Base-by-base conservation (phyloP, 1,140 invertebrate genomes). In the Thalassaphorura encarpata region DNA sequence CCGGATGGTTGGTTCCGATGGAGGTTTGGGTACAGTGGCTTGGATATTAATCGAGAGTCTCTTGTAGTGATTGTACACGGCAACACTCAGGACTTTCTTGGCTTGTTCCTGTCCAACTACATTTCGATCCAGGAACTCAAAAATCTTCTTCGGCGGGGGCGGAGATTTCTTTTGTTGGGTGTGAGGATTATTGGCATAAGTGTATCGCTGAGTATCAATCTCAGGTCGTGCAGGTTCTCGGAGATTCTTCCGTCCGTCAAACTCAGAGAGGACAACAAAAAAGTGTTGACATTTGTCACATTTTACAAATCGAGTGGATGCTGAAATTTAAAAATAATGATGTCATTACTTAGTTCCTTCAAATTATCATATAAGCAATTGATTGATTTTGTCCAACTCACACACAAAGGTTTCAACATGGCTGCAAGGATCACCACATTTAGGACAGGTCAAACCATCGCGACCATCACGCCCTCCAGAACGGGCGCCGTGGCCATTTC, bases 11-110 rank as follows among this genome's bases (percentile, higher is more conserved):
- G 58, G 56, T 26, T 62, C 66, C 23, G 48, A 28, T 0, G 47
- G 41, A 6, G 54, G 33, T 40, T 64, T 64, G 15, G 42, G 26
- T 26, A 40, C 28, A 64, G 70, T 67, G 60, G 74, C 75, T 19
- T 87, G 87, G 56, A 89, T 77, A 74, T 98, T 98, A 72, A 97
- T 91, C 69, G 90, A 88, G 67, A 98, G 92, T 67, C 94, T 78
- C 75, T 97, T 97, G 72, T 98, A 99, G 72, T 99, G 97, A 74
- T 98, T 97, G 73, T 99, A 99, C 1, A 99, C 93, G 26, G 95
- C 95, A 4, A 99, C 95, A 27, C 93, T 87, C 11, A 99, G 74
- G n/a, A 97, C 93, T 75, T 97, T 97, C 72, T 99, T 99, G 0
- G 95, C 96, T 72, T 87, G 82, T 62, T 97, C 87, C 75, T 99